Percentiles rank a stretch among this genome's conserved stretches.
These are phyloP conservation scores for Onychomys arenicola DNA, from an alignment of 2,797 vertebrate genomes.

Conservation along the genomic window DNA sequence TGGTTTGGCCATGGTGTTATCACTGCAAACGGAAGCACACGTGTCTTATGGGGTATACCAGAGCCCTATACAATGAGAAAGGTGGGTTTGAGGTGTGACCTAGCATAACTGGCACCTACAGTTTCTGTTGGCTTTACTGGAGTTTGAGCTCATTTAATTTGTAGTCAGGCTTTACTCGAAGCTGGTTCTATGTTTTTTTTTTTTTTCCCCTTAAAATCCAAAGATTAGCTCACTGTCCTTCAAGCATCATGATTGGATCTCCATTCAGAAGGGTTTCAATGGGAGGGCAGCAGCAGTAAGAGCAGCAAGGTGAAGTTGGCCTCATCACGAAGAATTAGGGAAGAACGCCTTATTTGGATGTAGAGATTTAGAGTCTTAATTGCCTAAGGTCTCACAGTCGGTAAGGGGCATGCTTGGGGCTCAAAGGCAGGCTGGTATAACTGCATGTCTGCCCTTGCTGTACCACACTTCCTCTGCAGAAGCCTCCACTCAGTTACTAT, in stretches of 20 bases:
- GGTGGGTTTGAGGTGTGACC: not conserved
- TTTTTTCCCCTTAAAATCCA: not conserved
- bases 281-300: not conserved
- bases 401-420: not conserved
- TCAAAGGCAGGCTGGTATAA: not conserved
- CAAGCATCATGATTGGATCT: not conserved
- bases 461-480: not conserved
- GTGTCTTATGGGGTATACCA: not conserved
- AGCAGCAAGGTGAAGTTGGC: not conserved
- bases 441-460: too few relatives aligned
- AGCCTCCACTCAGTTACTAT: not conserved
- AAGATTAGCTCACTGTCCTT: not conserved
- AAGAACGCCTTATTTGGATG: not conserved
- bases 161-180: not conserved
- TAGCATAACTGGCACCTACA: not conserved
- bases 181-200: not conserved
- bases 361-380: not conserved
- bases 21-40: not conserved
- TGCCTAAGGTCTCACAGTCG: not conserved
- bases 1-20: not conserved
- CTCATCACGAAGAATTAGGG: not conserved
- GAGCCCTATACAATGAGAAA: not conserved
- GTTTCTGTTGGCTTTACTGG: not conserved
- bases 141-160: constrained; percentile 2
- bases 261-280: not conserved